Conservation (phyloP, 1,140 invertebrate genomes). For the Heterodera carotae region DNA sequence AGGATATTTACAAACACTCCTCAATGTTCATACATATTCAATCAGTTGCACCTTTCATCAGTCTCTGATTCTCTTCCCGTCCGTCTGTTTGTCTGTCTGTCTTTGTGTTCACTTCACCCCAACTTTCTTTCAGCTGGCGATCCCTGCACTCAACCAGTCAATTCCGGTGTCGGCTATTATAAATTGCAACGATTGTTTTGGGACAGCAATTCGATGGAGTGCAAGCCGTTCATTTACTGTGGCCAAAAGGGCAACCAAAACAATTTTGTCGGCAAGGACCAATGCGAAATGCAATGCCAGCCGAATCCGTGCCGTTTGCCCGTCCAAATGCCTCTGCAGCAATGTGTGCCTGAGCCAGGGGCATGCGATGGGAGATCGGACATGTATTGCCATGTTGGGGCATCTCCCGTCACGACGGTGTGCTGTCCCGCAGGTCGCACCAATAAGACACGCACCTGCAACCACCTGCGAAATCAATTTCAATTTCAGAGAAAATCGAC, state of each 20-base stretch:
- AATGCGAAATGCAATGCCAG: conserved; percentile 55
- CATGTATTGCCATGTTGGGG: conserved; percentile 59
- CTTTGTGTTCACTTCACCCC: neutral
- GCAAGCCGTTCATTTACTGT: conserved; percentile 56
- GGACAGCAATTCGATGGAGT: conserved; percentile 51
- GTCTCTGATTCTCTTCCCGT: no score
- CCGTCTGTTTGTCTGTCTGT: neutral
- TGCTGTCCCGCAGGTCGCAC: conserved; percentile 60
- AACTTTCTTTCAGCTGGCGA: conserved; percentile 56
- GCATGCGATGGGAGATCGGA: conserved; percentile 51
- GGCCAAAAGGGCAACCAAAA: conserved; percentile 65
- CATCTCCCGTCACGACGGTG: conserved; percentile 56
- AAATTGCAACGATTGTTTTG: conserved; percentile 61
- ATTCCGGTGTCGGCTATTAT: conserved; percentile 54
- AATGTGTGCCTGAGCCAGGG: conserved; percentile 46
- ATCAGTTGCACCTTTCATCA: no score
- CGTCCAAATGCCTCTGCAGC: conserved; percentile 51
- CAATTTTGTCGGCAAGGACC: conserved; percentile 60
- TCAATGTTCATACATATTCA: no score
- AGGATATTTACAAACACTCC: no score
- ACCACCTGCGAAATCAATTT: neutral
- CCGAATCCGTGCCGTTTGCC: conserved; percentile 58
- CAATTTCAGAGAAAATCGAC: conserved; percentile 17
- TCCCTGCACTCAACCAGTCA: conserved; percentile 61
- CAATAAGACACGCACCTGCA: neutral